These are phyloP conservation scores for Luperina nickerlii DNA, from an alignment of 2,888 invertebrate genomes.

Conservation along the genomic window DNA sequence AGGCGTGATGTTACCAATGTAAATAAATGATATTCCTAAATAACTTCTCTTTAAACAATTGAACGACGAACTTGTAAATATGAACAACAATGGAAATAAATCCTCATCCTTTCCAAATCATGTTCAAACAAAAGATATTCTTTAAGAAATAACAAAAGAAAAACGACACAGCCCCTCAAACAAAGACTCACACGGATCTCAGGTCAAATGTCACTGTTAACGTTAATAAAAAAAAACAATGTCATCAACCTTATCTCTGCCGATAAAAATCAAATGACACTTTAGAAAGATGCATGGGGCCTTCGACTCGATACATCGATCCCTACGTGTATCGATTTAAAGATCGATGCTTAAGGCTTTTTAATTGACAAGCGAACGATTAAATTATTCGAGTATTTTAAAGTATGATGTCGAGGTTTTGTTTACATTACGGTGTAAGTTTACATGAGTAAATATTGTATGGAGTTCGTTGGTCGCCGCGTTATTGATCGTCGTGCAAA, in stretches of 20 bases:
- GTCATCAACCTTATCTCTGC: constrained; percentile 75
- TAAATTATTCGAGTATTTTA: constrained; percentile 67
- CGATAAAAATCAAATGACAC: constrained; percentile 84
- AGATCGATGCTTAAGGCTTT: constrained; percentile 79
- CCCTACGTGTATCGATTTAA: constrained; percentile 75
- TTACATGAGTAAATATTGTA: constrained; percentile 52
- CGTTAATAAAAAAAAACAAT: constrained; percentile 74
- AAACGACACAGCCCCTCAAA: constrained; percentile 47
- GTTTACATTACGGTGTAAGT: constrained; percentile 57
- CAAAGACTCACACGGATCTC: constrained; percentile 55
- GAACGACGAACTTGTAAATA: background rate
- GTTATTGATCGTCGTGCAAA: constrained; percentile 31
- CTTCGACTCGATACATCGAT: constrained; percentile 78
- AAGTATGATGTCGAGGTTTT: constrained; percentile 57
- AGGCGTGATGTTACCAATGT: too few relatives aligned
- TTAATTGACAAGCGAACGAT: constrained; percentile 79
- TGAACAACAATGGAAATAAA: background rate
- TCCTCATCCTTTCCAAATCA: background rate
- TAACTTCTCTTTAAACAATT: background rate
- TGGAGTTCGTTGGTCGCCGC: constrained; percentile 25
- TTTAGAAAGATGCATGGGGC: constrained; percentile 80
- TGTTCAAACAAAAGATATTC: constrained; percentile 10
- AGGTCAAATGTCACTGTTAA: constrained; percentile 72
- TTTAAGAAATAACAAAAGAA: constrained; percentile 30
- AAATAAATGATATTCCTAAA: too few relatives aligned